Evolutionary conservation across 1,140 invertebrate species (phyloP).

Genomic region (Portunus trituberculatus): DNA sequence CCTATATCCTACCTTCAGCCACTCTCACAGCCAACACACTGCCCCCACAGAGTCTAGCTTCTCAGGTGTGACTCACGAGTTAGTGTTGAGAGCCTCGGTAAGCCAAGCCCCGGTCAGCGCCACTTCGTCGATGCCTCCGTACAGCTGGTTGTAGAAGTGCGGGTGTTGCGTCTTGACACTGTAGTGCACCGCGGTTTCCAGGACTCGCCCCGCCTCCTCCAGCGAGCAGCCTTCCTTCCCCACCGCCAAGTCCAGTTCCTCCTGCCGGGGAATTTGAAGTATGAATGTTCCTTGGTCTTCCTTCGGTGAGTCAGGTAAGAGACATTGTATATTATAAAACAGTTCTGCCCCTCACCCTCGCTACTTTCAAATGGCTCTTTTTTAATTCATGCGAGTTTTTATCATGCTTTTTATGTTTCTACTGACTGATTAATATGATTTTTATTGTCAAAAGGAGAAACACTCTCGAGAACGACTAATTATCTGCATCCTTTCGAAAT

Average conservation of each 20-base stretch:
- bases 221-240: background rate
- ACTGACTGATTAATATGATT: too few relatives aligned
- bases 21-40: too few relatives aligned
- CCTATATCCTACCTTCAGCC: too few relatives aligned
- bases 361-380: too few relatives aligned
- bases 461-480: too few relatives aligned
- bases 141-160: constrained; percentile 89
- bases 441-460: too few relatives aligned
- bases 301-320: background rate
- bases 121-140: constrained; percentile 89
- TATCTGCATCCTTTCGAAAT: too few relatives aligned
- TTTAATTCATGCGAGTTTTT: too few relatives aligned
- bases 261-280: background rate
- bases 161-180: constrained; percentile 88
- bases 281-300: background rate
- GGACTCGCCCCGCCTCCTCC: background rate
- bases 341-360: too few relatives aligned
- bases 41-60: background rate
- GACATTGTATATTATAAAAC: background rate
- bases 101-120: constrained; percentile 92
- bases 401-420: too few relatives aligned
- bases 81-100: constrained; percentile 91
- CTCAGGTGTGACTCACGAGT: constrained; percentile 84
- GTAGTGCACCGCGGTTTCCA: constrained; percentile 83
- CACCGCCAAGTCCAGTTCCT: background rate